Evolutionary conservation across 2,888 invertebrate species (phyloP).

Genomic region (Ecliptopera silaceata): DNA sequence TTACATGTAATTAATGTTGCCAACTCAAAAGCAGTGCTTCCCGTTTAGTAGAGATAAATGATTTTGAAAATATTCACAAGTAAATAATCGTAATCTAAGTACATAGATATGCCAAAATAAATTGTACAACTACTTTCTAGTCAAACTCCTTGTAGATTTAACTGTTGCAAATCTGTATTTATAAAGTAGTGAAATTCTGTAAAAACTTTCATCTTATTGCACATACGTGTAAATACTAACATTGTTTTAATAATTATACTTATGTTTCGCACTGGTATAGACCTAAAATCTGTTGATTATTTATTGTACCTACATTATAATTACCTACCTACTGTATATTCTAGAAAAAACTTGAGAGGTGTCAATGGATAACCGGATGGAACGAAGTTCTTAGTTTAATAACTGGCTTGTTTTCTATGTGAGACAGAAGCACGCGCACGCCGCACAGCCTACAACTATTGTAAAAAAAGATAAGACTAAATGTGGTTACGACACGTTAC

Average conservation of each 20-base stretch:
- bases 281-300: too few species aligned
- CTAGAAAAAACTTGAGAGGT: too few species aligned
- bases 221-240: constrained; percentile 23
- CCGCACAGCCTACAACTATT: too few species aligned
- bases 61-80: neutral
- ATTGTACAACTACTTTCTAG: constrained; percentile 4
- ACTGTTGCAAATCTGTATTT: constrained; percentile 7
- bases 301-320: too few species aligned
- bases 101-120: constrained; percentile 6
- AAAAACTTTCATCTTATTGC: constrained; percentile 18
- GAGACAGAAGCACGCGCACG: too few species aligned
- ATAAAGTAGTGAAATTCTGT: constrained; percentile 13
- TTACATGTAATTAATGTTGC: neutral
- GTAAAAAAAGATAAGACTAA: too few species aligned
- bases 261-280: too few species aligned
- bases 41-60: neutral
- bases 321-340: too few species aligned
- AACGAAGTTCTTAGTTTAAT: too few species aligned
- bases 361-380: too few species aligned
- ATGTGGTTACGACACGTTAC: too few species aligned
- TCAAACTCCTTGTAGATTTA: constrained; percentile 15
- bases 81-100: neutral
- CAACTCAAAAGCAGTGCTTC: neutral
- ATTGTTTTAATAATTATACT: constrained; percentile 5
- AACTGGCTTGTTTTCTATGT: too few species aligned